These are phyloP conservation scores for Littorina saxatilis DNA, from an alignment of 1,140 invertebrate species.

Conservation along the genomic window DNA sequence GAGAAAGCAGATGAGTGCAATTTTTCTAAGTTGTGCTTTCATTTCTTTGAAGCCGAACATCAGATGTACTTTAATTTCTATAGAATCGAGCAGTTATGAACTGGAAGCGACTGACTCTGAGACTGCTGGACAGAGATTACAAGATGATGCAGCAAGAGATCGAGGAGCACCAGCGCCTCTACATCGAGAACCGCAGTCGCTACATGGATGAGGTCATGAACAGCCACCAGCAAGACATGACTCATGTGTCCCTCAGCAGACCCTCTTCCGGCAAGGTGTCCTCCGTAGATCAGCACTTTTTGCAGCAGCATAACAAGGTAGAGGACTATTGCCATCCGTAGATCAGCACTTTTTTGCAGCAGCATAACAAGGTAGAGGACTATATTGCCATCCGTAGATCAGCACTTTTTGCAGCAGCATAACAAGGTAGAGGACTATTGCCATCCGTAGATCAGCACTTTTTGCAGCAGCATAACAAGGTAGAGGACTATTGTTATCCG, in stretches of 20 bases:
- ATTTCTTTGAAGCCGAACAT: too few relatives aligned
- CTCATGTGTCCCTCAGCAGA: slow-evolving; percentile 35
- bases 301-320: slow-evolving; percentile 27
- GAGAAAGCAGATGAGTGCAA: too few relatives aligned
- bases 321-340: neutral
- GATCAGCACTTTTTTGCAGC: slow-evolving; percentile 20
- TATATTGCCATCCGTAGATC: neutral
- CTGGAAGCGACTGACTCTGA: slow-evolving; percentile 58
- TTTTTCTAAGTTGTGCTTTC: too few relatives aligned
- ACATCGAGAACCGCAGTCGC: slow-evolving; percentile 53
- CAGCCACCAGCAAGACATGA: slow-evolving; percentile 58
- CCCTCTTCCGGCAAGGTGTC: neutral
- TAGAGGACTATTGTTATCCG: too few relatives aligned
- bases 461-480: slow-evolving; percentile 27
- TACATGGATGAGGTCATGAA: slow-evolving; percentile 60
- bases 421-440: slow-evolving; percentile 27
- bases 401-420: slow-evolving; percentile 23
- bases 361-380: slow-evolving; percentile 28
- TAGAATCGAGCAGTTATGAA: slow-evolving; percentile 51
- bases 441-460: slow-evolving; percentile 16
- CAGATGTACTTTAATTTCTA: too few relatives aligned
- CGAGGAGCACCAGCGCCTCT: slow-evolving; percentile 47
- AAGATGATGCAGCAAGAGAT: slow-evolving; percentile 53
- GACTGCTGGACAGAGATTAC: slow-evolving; percentile 57
- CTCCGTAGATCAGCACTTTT: slow-evolving; percentile 11